Base-by-base conservation (phyloP, 2,888 invertebrate species). In the Patella pellucida region DNA sequence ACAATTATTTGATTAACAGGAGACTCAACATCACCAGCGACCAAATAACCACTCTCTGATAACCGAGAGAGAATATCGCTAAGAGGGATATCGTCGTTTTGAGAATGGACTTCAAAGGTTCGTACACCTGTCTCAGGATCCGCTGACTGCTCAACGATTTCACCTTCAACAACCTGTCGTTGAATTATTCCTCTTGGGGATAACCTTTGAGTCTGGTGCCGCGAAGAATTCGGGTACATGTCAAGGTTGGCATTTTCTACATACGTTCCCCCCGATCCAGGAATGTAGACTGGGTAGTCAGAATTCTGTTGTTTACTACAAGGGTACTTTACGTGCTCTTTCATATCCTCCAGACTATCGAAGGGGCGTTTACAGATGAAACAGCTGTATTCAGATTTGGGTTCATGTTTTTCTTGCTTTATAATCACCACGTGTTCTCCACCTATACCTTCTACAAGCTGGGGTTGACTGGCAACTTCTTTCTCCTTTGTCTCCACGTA, bases 351-450 rank as follows among this genome's bases (percentile, higher is more conserved):
- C 15, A 79, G 71, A 27, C 71, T 68, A 5, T 41, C 27, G 16
- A 79, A 79, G 23, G 75, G 56, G 1, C 68, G 72, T 52, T 75
- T 77, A 69, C 79, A 79, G 11, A 79, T 79, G 23, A 73, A 68
- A 71, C 79, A 79, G n/a, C 75, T 72, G 19, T 77, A 69, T 41
- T 79, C 79, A 1, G 69, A 51, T 19, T 54, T 52, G 5, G 51
- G 71, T 11, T 68, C 52, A 19, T 73, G 52, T 15, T 72, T 72
- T 31, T 67, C 67, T 14, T 51, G 62, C n/a, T 72, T 56, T 15
- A 31, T 62, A 12, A 50, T 41, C n/a, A 52, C 72, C 51, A 72
- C 56, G 41, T 56, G 31, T 62, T 67, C 72, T 19, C 62, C 27
- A 15, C 19, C 23, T 12, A 62, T 23, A 62, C 19, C 23, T 52